Evolutionary conservation across 2,888 invertebrate species (phyloP).

Genomic region (Pseudanteris insignis): DNA sequence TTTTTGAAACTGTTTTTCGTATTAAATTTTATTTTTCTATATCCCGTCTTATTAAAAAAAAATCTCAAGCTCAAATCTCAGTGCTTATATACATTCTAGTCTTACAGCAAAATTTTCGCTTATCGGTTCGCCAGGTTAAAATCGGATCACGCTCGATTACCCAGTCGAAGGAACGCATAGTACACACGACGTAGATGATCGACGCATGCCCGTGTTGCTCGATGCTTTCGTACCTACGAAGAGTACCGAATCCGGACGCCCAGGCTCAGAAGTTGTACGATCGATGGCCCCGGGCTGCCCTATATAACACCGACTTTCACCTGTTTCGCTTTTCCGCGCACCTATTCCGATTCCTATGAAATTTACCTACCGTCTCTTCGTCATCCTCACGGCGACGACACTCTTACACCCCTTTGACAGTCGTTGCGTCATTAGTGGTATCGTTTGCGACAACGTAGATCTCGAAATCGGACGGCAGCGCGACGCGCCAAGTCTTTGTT

Average conservation of each 20-base stretch:
- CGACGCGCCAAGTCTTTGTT: no score
- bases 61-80: no score
- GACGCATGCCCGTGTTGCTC: constrained; percentile 12
- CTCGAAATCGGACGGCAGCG: no score
- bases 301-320: constrained; percentile 51
- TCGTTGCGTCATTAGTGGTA: constrained; percentile 20
- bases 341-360: constrained; percentile 7
- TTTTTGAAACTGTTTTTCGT: no score
- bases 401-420: constrained; percentile 7
- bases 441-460: constrained; percentile 16
- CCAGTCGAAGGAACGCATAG: no score
- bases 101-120: no score
- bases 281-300: constrained; percentile 63
- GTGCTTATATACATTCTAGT: no score
- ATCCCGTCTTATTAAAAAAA: no score
- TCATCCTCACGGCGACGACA: constrained; percentile 25
- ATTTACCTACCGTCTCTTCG: constrained; percentile 31
- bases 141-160: no score
- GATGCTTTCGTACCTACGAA: constrained; percentile 48
- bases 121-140: no score
- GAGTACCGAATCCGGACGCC: constrained; percentile 58
- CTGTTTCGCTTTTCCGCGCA: constrained; percentile 22
- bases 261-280: constrained; percentile 58
- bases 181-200: constrained; percentile 18
- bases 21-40: no score